Conservation (phyloP, 2,113 vertebrate species). For the Uria aalge region DNA sequence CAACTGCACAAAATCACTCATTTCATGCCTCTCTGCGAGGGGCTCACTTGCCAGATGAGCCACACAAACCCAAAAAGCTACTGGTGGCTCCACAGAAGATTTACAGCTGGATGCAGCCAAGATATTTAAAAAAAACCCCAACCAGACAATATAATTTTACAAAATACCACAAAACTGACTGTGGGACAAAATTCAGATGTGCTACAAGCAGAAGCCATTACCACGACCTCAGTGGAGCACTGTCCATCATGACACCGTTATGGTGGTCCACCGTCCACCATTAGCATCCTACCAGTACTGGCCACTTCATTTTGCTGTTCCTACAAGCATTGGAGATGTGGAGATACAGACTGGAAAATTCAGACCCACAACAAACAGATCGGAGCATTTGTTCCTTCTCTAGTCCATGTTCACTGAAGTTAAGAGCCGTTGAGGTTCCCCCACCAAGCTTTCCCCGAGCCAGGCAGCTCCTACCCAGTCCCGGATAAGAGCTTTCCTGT, state of each 20-base stretch:
- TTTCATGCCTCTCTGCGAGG: background rate
- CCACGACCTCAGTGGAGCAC: background rate
- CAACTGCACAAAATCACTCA: background rate
- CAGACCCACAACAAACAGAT: background rate
- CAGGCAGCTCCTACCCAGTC: background rate
- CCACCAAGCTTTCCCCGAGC: background rate
- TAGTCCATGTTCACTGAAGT: background rate
- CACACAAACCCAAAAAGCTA: background rate
- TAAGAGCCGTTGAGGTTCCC: background rate
- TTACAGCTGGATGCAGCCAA: background rate
- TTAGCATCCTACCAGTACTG: background rate
- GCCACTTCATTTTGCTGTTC: background rate
- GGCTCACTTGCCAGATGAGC: background rate
- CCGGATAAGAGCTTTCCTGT: background rate
- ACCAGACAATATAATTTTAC: background rate
- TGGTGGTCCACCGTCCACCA: background rate
- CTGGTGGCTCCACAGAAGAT: background rate
- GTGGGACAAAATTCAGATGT: background rate
- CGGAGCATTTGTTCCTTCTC: background rate
- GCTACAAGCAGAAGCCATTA: background rate
- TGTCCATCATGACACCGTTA: background rate
- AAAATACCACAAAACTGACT: background rate
- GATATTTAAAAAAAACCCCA: background rate
- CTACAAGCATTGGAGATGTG: background rate
- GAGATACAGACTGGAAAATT: background rate